Percentiles rank a stretch among this genome's conserved stretches.
phyloP scores from a whole-genome alignment of 2,113 vertebrate species.

The Eulemur rufifrons region DNA sequence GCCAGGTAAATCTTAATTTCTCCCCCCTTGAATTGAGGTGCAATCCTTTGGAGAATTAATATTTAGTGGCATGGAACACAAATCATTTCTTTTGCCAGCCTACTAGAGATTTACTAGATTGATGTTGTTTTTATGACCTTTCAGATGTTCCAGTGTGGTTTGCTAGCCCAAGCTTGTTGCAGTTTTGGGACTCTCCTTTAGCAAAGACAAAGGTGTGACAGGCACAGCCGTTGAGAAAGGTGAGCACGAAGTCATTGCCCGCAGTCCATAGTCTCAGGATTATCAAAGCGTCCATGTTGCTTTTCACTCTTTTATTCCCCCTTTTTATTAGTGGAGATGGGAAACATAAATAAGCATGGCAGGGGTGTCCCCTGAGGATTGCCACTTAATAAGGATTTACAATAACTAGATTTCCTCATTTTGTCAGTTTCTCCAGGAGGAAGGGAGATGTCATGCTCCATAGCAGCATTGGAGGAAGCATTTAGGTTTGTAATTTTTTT shows the following conservation, averaged over 20 bases:
- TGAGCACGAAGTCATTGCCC: background rate
- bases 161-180: background rate
- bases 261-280: background rate
- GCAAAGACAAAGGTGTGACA: background rate
- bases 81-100: background rate
- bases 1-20: conserved; percentile 18
- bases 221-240: background rate
- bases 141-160: background rate
- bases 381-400: background rate
- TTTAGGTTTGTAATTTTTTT: background rate
- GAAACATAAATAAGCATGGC: background rate
- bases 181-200: background rate
- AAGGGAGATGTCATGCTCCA: background rate
- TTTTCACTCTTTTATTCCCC: background rate
- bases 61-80: background rate
- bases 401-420: background rate
- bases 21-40: background rate
- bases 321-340: background rate
- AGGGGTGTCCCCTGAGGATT: background rate
- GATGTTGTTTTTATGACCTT: conserved; percentile 19
- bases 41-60: background rate
- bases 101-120: conserved; percentile 7
- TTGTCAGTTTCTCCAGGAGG: background rate
- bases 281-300: background rate
- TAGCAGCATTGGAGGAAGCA: background rate